Evolutionary conservation across 2,113 vertebrate species (phyloP), one percentile per base, ranked within the genome.

Genomic region (Cheirogaleus medius): DNA sequence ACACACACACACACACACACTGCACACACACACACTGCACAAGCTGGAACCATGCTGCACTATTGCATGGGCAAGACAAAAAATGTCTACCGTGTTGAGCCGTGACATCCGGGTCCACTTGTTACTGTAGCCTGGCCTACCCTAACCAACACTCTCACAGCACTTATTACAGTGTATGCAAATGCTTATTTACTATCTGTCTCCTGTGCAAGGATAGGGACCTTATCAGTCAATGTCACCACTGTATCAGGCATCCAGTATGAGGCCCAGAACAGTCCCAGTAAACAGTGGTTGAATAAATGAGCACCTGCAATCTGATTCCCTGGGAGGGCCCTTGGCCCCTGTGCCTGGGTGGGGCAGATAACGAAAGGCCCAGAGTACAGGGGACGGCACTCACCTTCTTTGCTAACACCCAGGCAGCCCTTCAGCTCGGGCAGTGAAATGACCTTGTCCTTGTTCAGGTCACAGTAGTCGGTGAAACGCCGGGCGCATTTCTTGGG

Each of bases 391-490:
- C 47, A 96, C 98, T 97, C 98, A 99, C 99, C 99, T 97, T 99
- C 99, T 97, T 99, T 99, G 98, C 98, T 99, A 90, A 99, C 99
- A 39, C 99, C 99, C 97, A 99, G 99, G 98, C 99, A 99, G 82
- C 99, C 99, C 98, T 99, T 99, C 84, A 99, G 99, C 98, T 99
- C 99, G 39, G 98, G 99, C 98, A 99, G 99, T 0, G 99, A 99
- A 97, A 99, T 99, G 42, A 99, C 99, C 98, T 99, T 99, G 99
- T 99, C 99, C 98, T 99, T 99, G 98, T 99, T 99, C 97, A 99
- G 99, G 98, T 99, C 99, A 77, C 99, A 99, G 99, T 99, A 99
- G 98, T 99, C 99, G 0, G 98, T 99, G 98, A 99, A 99, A 90
- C 99, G 99, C 93, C 99, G 99, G 77, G 99, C 99, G 11, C 99